These are phyloP conservation scores for Sycophila texana DNA, from an alignment of 2,888 invertebrate species.

Conservation along the genomic window DNA sequence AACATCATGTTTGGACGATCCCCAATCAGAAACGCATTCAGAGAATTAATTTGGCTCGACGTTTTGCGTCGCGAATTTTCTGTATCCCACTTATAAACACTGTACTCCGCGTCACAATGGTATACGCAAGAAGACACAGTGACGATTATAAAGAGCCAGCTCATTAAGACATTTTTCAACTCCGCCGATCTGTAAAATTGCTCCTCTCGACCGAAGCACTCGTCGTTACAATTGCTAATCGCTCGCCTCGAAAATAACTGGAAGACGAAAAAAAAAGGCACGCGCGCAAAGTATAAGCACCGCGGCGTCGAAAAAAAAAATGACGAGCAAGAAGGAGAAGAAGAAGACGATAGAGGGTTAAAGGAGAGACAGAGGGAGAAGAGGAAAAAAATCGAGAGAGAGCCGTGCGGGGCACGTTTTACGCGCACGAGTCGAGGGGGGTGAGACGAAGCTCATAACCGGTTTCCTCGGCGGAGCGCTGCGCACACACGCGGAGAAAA, in stretches of 20 bases:
- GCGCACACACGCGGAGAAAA: not conserved
- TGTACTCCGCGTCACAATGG: no score
- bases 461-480: not conserved
- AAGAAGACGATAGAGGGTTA: not conserved
- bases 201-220: not conserved
- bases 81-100: no score
- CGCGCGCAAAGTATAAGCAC: no score
- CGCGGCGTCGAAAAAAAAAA: not conserved
- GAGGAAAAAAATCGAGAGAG: conserved; percentile 2
- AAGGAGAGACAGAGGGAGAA: not conserved
- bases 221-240: conserved; percentile 9
- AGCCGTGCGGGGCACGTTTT: not conserved
- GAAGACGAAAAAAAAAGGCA: not conserved
- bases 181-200: not conserved
- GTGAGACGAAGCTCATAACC: not conserved
- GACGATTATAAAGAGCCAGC: not conserved
- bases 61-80: not conserved
- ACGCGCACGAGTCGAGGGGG: not conserved
- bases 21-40: no score
- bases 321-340: not conserved
- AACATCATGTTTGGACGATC: no score
- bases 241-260: not conserved
- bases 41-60: not conserved
- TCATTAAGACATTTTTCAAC: conserved; percentile 1
- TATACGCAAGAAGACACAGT: not conserved